Percentiles rank a stretch among this genome's conserved stretches.
Evolutionary conservation across 2,888 invertebrate species (phyloP).

Genomic region (Gymnoscelis rufifasciata): DNA sequence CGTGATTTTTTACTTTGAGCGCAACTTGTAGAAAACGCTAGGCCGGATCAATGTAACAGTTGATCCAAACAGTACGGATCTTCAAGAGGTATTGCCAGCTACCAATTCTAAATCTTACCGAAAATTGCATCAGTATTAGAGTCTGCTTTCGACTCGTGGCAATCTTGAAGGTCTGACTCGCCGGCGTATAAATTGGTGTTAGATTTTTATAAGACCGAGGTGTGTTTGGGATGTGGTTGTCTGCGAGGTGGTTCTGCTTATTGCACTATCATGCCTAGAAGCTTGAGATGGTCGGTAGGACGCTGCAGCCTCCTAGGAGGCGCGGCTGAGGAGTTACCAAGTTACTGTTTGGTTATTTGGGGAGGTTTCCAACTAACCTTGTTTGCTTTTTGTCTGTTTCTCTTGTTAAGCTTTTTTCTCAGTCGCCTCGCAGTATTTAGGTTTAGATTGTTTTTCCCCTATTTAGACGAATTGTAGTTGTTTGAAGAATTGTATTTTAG

Average conservation of each 20-base stretch:
- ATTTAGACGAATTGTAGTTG: slow-evolving; percentile 34
- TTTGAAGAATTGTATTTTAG: slow-evolving; percentile 54
- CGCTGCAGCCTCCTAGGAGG: slow-evolving; percentile 18
- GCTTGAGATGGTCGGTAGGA: slow-evolving; percentile 27
- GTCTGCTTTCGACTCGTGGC: slow-evolving; percentile 5
- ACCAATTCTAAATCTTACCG: slow-evolving; percentile 12
- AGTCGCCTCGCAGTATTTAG: slow-evolving; percentile 47
- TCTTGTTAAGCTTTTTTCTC: slow-evolving; percentile 39
- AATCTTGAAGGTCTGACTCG: slow-evolving; percentile 45
- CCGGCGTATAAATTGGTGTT: slow-evolving; percentile 63
- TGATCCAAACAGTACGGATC: slow-evolving; percentile 33
- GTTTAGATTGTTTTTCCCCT: slow-evolving; percentile 44
- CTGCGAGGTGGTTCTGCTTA: slow-evolving; percentile 48
- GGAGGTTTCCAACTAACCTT: slow-evolving; percentile 47
- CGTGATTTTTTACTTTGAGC: slow-evolving; percentile 70
- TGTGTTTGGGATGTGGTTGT: slow-evolving; percentile 73
- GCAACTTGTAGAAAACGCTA: slow-evolving; percentile 58
- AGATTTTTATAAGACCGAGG: slow-evolving; percentile 59
- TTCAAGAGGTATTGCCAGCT: slow-evolving; percentile 34
- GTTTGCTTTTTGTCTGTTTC: slow-evolving; percentile 39
- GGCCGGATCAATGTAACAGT: slow-evolving; percentile 35
- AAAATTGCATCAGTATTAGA: slow-evolving; percentile 7
- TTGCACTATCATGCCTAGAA: slow-evolving; percentile 33
- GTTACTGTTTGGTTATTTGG: slow-evolving; percentile 37
- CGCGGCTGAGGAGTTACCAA: slow-evolving; percentile 34